Conservation (phyloP, 2,888 invertebrate species). For the Melanophora roralis region DNA sequence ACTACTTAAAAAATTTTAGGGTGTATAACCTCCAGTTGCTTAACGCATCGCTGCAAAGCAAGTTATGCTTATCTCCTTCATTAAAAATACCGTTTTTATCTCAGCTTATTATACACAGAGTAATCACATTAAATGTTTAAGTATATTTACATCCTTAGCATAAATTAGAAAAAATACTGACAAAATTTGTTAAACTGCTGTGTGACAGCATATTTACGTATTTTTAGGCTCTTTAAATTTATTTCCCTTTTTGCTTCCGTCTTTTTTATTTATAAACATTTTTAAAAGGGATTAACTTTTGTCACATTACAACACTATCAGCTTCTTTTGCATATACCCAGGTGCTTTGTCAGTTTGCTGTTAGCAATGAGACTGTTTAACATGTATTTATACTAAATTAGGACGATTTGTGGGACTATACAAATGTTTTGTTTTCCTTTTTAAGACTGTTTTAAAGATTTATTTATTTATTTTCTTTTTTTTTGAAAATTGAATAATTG, state of each 20-base stretch:
- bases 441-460: conserved; percentile 25
- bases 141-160: neutral
- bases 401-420: neutral
- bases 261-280: neutral
- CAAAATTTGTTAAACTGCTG: neutral
- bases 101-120: neutral
- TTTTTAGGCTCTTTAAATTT: conserved; percentile 18
- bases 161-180: conserved; percentile 30
- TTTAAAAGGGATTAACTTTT: conserved; percentile 43
- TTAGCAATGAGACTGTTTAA: neutral
- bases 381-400: neutral
- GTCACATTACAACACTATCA: conserved; percentile 54
- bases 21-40: no score
- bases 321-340: conserved; percentile 33
- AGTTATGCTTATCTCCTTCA: neutral
- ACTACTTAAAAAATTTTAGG: no score
- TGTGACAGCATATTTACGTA: neutral
- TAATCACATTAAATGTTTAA: neutral
- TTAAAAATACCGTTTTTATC: neutral
- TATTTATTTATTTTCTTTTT: neutral
- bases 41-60: no score
- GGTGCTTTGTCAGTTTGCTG: neutral
- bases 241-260: conserved; percentile 8
- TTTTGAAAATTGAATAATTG: conserved; percentile 52
- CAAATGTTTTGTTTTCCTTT: neutral